Evolutionary conservation across 2,888 invertebrate species (phyloP).

Genomic region (Drosophila demipolita): DNA sequence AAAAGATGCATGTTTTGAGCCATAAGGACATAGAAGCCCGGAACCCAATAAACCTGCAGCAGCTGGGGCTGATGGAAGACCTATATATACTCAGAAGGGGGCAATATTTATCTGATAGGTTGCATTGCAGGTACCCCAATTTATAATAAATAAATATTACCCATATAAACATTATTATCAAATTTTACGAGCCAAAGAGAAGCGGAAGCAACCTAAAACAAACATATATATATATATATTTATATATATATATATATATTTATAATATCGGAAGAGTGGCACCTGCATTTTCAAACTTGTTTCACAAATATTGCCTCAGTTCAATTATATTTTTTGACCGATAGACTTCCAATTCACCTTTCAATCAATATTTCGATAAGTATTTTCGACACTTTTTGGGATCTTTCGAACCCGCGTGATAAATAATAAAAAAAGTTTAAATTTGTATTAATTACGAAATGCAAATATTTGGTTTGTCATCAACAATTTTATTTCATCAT

Average conservation of each 20-base stretch:
- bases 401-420: neutral
- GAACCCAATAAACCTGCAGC: too few relatives aligned
- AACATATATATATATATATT: neutral
- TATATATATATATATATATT: neutral
- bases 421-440: neutral
- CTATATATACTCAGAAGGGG: too few relatives aligned
- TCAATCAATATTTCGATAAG: neutral
- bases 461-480: neutral
- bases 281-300: neutral
- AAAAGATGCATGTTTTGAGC: too few relatives aligned
- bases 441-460: neutral
- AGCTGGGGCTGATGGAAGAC: too few relatives aligned
- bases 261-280: neutral
- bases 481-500: slow-evolving; percentile 30
- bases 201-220: too few relatives aligned
- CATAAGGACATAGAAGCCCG: too few relatives aligned
- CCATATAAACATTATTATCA: too few relatives aligned
- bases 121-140: too few relatives aligned
- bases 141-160: too few relatives aligned
- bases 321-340: neutral
- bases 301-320: neutral
- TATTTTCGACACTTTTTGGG: neutral
- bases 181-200: too few relatives aligned
- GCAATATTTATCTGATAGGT: too few relatives aligned
- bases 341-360: neutral